Evolutionary conservation across 2,113 vertebrate species (phyloP).

Genomic region (Chamaea fasciata): DNA sequence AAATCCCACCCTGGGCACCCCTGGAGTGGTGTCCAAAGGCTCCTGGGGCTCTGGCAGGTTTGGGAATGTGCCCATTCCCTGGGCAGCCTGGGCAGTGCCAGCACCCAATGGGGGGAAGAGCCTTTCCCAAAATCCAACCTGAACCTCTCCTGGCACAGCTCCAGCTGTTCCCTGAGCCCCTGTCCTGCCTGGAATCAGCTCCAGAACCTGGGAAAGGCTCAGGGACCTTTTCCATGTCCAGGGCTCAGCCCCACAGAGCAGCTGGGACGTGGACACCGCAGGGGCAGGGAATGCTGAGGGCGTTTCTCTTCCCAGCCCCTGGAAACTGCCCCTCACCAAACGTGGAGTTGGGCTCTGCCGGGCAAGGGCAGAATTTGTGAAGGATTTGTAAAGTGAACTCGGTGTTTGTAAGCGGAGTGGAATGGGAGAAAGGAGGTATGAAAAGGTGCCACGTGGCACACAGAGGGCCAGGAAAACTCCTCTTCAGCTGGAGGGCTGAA

Average conservation of each 20-base stretch:
- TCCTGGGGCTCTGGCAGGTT: not conserved
- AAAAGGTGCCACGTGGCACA: not conserved
- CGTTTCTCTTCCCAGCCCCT: not conserved
- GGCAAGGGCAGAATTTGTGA: not conserved
- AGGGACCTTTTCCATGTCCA: not conserved
- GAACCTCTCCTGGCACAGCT: not conserved
- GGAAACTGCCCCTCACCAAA: not conserved
- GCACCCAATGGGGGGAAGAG: not conserved
- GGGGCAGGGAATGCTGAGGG: not conserved
- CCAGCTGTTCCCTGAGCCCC: not conserved
- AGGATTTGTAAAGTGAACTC: not conserved
- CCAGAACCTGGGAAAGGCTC: not conserved
- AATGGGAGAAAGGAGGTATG: not conserved
- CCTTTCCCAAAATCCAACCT: not conserved
- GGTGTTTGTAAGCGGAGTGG: rapidly evolving
- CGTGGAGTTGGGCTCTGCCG: not conserved
- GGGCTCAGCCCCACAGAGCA: not conserved
- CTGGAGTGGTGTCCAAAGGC: rapidly evolving
- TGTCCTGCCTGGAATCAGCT: rapidly evolving
- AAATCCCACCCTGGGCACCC: not conserved
- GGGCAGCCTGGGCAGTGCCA: not conserved
- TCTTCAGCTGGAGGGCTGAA: not conserved
- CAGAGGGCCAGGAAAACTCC: not conserved
- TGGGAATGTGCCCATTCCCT: not conserved
- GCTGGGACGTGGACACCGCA: not conserved